Evolutionary conservation across 1,140 invertebrate species (phyloP), one percentile per base, ranked within the genome.

Genomic region (Aphelinus atriplicis): DNA sequence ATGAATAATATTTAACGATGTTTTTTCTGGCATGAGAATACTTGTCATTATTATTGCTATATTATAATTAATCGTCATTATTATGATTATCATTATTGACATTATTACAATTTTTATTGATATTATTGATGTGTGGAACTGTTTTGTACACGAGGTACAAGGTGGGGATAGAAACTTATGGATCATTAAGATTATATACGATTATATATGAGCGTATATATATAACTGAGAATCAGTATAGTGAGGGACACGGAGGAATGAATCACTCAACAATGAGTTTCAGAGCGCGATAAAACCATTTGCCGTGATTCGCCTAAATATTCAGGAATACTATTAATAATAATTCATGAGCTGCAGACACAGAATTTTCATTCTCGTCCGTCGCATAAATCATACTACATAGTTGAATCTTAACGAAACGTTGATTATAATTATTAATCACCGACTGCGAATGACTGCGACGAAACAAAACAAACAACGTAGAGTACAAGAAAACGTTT

Each of bases 1-100:
- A 75, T 58, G 70, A 76, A 78, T 71, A 82, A 83, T 79, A 83
- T 87, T 86, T 84, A 87, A 85, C 73, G 74, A 85, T 85, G 85
- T 87, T 88, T 86, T 87, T 78, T 83, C 80, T 81, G 81, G 80
- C 83, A 80, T 85, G 85, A 81, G 78, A 85, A 82, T 84, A 85
- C 86, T 86, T 82, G 66, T 70, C 46, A 69, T 69, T 69, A 74
- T 71, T 51, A 71, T 71, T 50, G 50, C 7, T 71, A 71, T 63
- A 51, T 71, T 55, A 55, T 43, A 2, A 62, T 6, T 53, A 6
- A 53, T 53, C 9, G 9, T 53, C 6, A 60, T 53, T 53, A 70
- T 65, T 77, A 77, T 67, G 76, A 64, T 60, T 75, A 75, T 75
- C 75, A 78, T 55, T 63, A 60, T 71, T 77, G 79, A 77, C 81